Base-by-base conservation (phyloP, 1,140 invertebrate genomes). In the Dinoponera quadriceps region DNA sequence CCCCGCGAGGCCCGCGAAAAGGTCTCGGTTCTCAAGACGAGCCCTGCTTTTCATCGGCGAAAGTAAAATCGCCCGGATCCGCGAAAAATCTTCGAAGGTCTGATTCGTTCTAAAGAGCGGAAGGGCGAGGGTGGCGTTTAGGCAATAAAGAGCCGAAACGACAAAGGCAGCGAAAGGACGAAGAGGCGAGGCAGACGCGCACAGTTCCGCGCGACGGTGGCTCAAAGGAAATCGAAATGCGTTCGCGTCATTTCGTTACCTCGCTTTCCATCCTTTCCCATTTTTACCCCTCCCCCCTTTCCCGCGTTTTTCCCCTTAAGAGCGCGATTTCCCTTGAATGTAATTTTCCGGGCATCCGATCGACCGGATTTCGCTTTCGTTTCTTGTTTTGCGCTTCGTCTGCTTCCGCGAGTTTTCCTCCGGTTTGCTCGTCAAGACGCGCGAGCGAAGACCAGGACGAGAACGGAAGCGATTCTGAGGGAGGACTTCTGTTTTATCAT, bases 201-300 rank as follows among this genome's bases (percentile, higher is more conserved):
- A 48, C 68, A 63, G 82, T 71, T 84, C 59, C 27, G 16, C 27
- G n/a, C 44, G 22, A 74, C 51, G 55, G 0, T 44, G 33, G 54
- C 44, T 85, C 62, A 88, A 87, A 83, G 85, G 86, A 88, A 85
- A 88, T 88, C 87, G 85, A 88, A 88, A 88, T 83, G 62, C 77
- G 63, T 72, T 72, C 69, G 86, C 75, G 74, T 88, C 86, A 87
- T 87, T 88, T 87, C 82, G 85, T 88, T 88, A 88, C 85, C 68
- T 33, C 51, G 29, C 29, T 81, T 57, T 63, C 72, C 44, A 22
- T 48, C 25, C 65, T 51, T 51, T 33, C 25, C 49, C 33, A 1
- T 72, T 29, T 44, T 18, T 33, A 5, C 14, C 7, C 18, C 7
- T 44, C 18, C 14, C 63, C 13, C n/a, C 27, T 14, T 18, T 20